Conservation (phyloP, 1,140 invertebrate genomes). For the Macrotrachela quadricornifera region DNA sequence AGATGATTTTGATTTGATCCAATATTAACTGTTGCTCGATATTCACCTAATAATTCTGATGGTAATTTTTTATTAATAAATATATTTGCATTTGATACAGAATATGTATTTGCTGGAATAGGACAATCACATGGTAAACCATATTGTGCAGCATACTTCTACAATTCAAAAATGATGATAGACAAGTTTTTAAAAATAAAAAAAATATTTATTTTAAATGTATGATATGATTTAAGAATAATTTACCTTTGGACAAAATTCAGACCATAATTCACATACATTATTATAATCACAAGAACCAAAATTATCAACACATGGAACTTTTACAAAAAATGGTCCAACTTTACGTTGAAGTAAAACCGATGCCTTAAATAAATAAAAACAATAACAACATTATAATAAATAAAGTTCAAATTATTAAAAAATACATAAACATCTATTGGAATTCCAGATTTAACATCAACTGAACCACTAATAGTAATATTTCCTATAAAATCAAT, state of each 20-base stretch:
- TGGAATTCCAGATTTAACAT: no score
- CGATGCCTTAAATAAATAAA: neutral
- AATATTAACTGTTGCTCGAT: no score
- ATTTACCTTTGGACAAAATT: conserved; percentile 4
- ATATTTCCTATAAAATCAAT: neutral
- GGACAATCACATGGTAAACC: conserved; percentile 3
- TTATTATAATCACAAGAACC: conserved; percentile 5
- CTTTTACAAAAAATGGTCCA: conserved; percentile 6
- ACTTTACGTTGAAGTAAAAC: conserved; percentile 4
- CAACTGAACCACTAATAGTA: no score
- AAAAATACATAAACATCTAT: neutral
- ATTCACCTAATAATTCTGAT: no score
- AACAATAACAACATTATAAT: neutral
- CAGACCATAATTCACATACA: neutral
- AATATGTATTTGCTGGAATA: neutral
- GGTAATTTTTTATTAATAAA: neutral
- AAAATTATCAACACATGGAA: conserved; percentile 8
- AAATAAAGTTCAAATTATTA: neutral
- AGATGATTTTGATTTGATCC: no score
- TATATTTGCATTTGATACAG: neutral
- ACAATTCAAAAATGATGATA: no score
- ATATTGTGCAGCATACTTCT: neutral
- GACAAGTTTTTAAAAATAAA: no score
- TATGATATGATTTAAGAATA: no score
- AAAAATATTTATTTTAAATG: no score